phyloP scores from a whole-genome alignment of 2,888 invertebrate species.

The Coelopa pilipes region DNA sequence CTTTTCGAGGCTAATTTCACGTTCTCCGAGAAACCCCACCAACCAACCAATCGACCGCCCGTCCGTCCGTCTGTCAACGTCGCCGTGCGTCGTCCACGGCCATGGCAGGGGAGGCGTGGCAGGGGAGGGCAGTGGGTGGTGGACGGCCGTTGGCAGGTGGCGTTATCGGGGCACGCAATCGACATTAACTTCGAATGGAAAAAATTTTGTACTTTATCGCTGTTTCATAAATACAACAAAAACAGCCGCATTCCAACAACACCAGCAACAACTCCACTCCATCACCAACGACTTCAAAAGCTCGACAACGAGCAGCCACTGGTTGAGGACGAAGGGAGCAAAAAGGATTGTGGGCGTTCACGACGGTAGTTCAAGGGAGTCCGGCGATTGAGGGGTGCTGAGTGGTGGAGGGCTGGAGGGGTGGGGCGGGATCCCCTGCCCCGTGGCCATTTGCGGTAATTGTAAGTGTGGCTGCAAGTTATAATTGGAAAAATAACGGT shows the following conservation, averaged over 20 bases:
- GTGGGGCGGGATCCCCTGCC: neutral
- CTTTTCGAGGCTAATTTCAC: slow-evolving; percentile 53
- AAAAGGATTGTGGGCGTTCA: slow-evolving; percentile 29
- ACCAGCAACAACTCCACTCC: neutral
- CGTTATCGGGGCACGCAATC: slow-evolving; percentile 62
- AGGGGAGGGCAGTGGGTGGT: no score
- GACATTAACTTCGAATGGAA: slow-evolving; percentile 64
- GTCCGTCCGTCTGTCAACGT: neutral
- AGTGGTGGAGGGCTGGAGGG: neutral
- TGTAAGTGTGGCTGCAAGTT: slow-evolving; percentile 47
- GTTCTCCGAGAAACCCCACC: slow-evolving; percentile 45
- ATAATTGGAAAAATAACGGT: slow-evolving; percentile 48
- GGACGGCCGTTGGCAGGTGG: neutral
- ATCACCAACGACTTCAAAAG: no score
- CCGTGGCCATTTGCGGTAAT: slow-evolving; percentile 39
- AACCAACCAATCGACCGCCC: no score
- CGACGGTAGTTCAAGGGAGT: slow-evolving; percentile 10
- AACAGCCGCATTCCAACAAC: neutral
- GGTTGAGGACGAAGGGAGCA: slow-evolving; percentile 1
- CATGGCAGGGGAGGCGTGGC: no score
- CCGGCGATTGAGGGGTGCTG: neutral
- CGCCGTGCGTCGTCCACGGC: neutral
- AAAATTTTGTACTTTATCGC: slow-evolving; percentile 57
- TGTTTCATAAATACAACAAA: slow-evolving; percentile 37
- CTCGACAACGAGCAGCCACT: no score